Conservation (phyloP, 2,797 vertebrate species). For the Luscinia luscinia region DNA sequence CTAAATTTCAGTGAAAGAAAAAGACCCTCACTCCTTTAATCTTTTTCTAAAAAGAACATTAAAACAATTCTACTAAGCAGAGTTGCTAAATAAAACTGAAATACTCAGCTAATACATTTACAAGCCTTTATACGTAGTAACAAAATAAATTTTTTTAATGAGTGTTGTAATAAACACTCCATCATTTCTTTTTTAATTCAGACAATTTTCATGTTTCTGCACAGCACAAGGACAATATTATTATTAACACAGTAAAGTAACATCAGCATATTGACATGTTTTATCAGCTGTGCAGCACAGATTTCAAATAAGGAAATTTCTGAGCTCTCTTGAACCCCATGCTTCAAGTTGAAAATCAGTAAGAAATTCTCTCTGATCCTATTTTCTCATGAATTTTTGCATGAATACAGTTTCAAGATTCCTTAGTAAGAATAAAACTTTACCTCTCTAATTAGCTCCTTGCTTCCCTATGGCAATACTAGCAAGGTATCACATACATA, state of each 20-base stretch:
- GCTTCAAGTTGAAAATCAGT: not conserved
- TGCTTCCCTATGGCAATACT: not conserved
- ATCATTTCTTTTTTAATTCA: not conserved
- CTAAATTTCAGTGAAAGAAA: slow-evolving; percentile 46
- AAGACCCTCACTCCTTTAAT: slow-evolving; percentile 36
- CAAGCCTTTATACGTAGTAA: slow-evolving; percentile 1
- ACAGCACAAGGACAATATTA: not conserved
- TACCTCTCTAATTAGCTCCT: not conserved
- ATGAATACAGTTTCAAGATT: not conserved
- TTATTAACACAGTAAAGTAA: slow-evolving; percentile 5
- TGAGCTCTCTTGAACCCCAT: not conserved
- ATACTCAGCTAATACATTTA: slow-evolving; percentile 17
- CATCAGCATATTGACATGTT: not conserved
- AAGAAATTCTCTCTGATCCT: not conserved
- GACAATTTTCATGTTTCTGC: slow-evolving; percentile 18
- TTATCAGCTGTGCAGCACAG: not conserved
- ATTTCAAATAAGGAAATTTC: not conserved
- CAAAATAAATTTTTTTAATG: not conserved
- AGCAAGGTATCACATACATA: not conserved
- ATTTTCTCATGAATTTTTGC: not conserved
- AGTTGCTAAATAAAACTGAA: slow-evolving; percentile 15
- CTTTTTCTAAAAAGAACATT: slow-evolving; percentile 32
- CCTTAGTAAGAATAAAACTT: not conserved
- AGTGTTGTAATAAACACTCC: not conserved
- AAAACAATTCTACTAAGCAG: slow-evolving; percentile 14